Evolutionary conservation across 2,113 vertebrate genomes (phyloP), one percentile per base, ranked within the genome.

Genomic region (Dolichotis patagonum): DNA sequence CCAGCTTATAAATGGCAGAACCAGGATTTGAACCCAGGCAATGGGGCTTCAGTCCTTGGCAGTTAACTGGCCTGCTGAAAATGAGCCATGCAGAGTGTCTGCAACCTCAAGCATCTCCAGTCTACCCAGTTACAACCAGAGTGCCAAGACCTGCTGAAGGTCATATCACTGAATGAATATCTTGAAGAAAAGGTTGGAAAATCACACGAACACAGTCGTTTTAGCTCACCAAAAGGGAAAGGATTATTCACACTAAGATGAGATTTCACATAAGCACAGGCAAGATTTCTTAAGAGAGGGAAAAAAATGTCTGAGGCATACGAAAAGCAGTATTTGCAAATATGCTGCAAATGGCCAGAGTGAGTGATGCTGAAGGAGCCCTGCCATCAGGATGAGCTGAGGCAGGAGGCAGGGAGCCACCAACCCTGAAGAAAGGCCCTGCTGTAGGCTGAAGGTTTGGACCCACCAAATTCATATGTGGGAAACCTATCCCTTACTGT

Each of bases 171-270:
- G 58, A 96, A 56, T n/a, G 16, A 11, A 41, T 26, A 81, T n/a
- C n/a, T n/a, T n/a, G n/a, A n/a, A n/a, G n/a, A n/a, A n/a, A n/a
- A n/a, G n/a, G n/a, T n/a, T n/a, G n/a, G n/a, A n/a, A n/a, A n/a
- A n/a, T n/a, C n/a, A n/a, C n/a, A n/a, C n/a, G n/a, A 88, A 85
- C 0, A 38, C 0, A 0, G 20, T 17, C 0, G 10, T 63, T 54
- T 86, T 24, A 65, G 46, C 4, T 69, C 54, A 60, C 41, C 13
- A 24, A 75, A 52, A 62, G 22, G 54, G 38, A 67, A 43, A 84
- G 17, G 43, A 43, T 41, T 54, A n/a, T 73, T 84, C 17, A 69
- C 5, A 85, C 10, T 32, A 43, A 88, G 43, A 71, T 54, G 52
- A 41, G 17, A 94, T 90, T 90, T 49, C 92, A 38, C 22, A 62